Conservation (phyloP, 2,797 vertebrate species). For the Gymnoscopelus microlampas region DNA sequence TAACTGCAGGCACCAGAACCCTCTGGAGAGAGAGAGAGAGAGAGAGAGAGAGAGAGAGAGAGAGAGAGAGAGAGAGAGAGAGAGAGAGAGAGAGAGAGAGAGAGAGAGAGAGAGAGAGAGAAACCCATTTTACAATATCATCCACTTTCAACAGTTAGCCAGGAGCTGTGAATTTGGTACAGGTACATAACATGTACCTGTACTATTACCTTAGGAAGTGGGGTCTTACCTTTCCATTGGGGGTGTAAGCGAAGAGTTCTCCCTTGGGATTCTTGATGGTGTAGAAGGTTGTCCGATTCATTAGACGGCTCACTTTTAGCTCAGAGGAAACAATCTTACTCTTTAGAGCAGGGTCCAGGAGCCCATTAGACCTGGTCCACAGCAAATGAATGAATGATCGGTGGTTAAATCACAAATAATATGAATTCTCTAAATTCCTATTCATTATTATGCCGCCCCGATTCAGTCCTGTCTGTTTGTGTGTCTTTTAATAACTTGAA, state of each 20-base stretch:
- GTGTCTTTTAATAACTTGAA: too few relatives aligned
- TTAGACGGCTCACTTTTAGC: constrained; percentile 85
- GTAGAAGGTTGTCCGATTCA: constrained; percentile 88
- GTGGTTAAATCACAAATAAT: not conserved
- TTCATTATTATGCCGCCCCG: too few relatives aligned
- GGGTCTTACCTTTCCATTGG: constrained; percentile 85
- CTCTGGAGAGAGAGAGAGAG: constrained; percentile 60
- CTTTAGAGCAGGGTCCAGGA: constrained; percentile 85
- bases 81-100: too few relatives aligned
- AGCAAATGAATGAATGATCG: not conserved
- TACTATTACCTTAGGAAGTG: not conserved
- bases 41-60: not conserved
- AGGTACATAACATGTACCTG: not conserved
- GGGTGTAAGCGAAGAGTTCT: constrained; percentile 88
- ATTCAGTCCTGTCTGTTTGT: too few relatives aligned
- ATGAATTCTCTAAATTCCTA: not conserved
- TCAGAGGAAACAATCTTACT: constrained; percentile 83
- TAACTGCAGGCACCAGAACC: constrained; percentile 74
- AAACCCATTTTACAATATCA: not conserved
- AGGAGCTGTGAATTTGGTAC: not conserved
- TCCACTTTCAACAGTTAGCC: not conserved
- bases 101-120: constrained; percentile 8
- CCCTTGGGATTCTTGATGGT: constrained; percentile 90
- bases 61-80: not conserved
- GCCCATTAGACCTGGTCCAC: constrained; percentile 84